Percentiles rank a stretch among this genome's conserved stretches.
These are phyloP conservation scores for Chaenodraco wilsoni DNA, from an alignment of 2,797 vertebrate species.

Conservation along the genomic window DNA sequence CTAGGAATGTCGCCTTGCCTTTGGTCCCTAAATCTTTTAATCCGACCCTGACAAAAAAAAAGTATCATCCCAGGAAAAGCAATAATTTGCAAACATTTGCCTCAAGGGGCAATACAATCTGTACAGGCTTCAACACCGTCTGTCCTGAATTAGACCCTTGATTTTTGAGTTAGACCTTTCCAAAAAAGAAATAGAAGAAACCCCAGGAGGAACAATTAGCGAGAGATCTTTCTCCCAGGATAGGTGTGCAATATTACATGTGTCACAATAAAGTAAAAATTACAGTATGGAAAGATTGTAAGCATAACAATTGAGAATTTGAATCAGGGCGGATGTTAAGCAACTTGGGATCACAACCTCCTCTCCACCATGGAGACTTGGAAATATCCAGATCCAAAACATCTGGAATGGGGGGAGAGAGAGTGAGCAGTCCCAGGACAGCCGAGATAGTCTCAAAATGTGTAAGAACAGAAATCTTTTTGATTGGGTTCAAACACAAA, in stretches of 20 bases:
- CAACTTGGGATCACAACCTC: neutral
- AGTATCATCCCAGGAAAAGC: too few species aligned
- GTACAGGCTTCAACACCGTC: neutral
- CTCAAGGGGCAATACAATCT: neutral
- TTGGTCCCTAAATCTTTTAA: too few species aligned
- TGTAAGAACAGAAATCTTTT: neutral
- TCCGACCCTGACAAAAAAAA: too few species aligned
- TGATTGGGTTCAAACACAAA: neutral
- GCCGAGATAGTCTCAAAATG: neutral
- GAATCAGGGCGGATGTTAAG: neutral
- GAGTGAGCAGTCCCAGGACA: neutral
- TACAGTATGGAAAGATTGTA: neutral
- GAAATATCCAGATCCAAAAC: constrained; percentile 3
- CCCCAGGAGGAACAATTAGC: neutral
- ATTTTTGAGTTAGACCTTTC: neutral
- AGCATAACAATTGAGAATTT: neutral
- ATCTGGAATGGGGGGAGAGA: neutral
- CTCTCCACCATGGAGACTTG: neutral
- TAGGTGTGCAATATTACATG: too few species aligned
- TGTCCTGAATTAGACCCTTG: neutral
- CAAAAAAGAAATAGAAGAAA: neutral
- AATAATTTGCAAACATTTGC: neutral
- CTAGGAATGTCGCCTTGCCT: too few species aligned
- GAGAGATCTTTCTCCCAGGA: neutral
- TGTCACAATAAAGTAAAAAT: neutral